Evolutionary conservation across 1,140 invertebrate species (phyloP), one percentile per base, ranked within the genome.

Genomic region (Araneus ventricosus): DNA sequence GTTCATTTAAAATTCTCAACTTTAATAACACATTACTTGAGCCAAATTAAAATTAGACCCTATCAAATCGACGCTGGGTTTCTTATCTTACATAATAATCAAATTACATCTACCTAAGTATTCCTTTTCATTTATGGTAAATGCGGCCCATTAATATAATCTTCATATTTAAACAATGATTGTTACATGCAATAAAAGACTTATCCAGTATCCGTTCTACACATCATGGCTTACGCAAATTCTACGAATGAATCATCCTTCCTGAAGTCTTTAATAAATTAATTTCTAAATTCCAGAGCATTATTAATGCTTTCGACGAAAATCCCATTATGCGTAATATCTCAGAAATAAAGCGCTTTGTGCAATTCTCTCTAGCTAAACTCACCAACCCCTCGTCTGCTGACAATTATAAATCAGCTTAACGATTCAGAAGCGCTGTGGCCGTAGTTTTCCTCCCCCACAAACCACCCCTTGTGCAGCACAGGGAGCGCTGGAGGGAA

Each of bases 291-390:
- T 91, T 91, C 89, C 89, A 8, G 75, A 37, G 45, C 79, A 63
- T 91, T 84, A 91, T 91, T 91, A 84, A 91, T 84, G 75, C 34
- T 45, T 52, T 61, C 30, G 45, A 63, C 89, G 30, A 63, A 61
- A 91, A 91, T 84, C 79, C 59, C 89, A 91, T 91, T 91, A 91
- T 30, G 20, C 89, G 79, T 91, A 91, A 91, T 91, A 91, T 91
- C 89, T 91, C 89, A 84, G 75, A 91, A 84, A 91, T 90, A 75
- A 90, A 80, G 70, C 70, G 14, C 45, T 80, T 52, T 75, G 22
- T 82, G 39, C 41, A 82, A 39, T 24, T 82, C 79, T 37, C 80
- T 30, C n/a, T 14, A 52, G 45, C 45, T 52, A 52, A 52, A 52
- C 45, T 52, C 82, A 45, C 82, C 82, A 52, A 52, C 82, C 27